These are phyloP conservation scores for Epirrhoe alternata DNA, from an alignment of 2,888 invertebrate species.

Conservation along the genomic window DNA sequence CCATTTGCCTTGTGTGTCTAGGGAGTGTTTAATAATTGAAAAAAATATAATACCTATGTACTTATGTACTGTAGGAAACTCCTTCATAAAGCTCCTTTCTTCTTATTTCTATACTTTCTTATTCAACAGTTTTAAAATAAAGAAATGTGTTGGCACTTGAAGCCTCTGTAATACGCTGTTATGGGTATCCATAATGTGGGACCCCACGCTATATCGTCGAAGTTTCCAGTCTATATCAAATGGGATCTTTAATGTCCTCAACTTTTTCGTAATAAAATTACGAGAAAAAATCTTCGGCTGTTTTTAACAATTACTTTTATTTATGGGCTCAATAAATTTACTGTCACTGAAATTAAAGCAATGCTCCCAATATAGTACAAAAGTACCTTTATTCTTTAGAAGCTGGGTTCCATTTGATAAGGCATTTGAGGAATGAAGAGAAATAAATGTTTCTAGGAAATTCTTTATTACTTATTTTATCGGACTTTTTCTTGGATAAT, in stretches of 20 bases:
- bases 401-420: slow-evolving; percentile 54
- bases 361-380: slow-evolving; percentile 65
- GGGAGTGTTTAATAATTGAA: too few species aligned
- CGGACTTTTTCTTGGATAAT: slow-evolving; percentile 26
- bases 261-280: slow-evolving; percentile 79
- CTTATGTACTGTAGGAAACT: too few species aligned
- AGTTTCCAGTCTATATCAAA: slow-evolving; percentile 59
- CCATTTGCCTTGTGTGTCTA: too few species aligned
- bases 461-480: slow-evolving; percentile 38
- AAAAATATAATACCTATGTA: too few species aligned
- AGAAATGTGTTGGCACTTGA: not conserved
- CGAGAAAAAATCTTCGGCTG: slow-evolving; percentile 72
- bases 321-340: slow-evolving; percentile 77
- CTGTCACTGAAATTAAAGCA: slow-evolving; percentile 70
- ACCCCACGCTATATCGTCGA: slow-evolving; percentile 18
- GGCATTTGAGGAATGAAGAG: slow-evolving; percentile 40
- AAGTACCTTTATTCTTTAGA: slow-evolving; percentile 62
- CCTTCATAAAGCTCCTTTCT: too few species aligned
- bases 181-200: not conserved
- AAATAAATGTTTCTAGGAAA: slow-evolving; percentile 39
- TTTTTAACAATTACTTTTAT: slow-evolving; percentile 79
- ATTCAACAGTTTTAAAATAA: not conserved
- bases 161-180: not conserved
- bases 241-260: slow-evolving; percentile 66
- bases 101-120: too few species aligned